Evolutionary conservation across 2,113 vertebrate species (phyloP).

Genomic region (Bujurquina vittata): DNA sequence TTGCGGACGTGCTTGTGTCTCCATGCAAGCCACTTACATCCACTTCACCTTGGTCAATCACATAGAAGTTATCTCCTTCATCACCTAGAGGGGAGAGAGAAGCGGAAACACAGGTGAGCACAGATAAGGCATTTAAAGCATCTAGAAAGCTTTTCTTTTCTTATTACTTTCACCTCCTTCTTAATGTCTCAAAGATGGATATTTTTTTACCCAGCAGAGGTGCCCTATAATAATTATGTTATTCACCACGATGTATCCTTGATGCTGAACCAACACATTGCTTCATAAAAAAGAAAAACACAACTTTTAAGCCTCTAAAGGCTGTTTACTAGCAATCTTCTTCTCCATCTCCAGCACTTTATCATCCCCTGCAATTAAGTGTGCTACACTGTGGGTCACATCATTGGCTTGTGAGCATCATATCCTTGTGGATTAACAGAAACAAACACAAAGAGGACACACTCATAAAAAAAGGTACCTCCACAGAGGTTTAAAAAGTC

Average conservation of each 20-base stretch:
- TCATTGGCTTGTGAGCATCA: not conserved
- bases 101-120: slow-evolving; percentile 13
- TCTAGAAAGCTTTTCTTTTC: slow-evolving; percentile 9
- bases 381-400: not conserved
- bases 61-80: slow-evolving; percentile 98
- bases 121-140: slow-evolving; percentile 19
- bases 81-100: slow-evolving; percentile 83
- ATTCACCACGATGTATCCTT: not conserved
- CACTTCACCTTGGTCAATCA: slow-evolving; percentile 97
- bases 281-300: not conserved
- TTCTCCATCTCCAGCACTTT: too few relatives aligned
- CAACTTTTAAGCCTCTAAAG: not conserved
- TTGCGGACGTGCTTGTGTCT: slow-evolving; percentile 16
- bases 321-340: not conserved
- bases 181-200: not conserved
- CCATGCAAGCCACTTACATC: slow-evolving; percentile 85
- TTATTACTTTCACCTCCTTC: not conserved
- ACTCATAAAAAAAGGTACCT: not conserved
- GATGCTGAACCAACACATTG: not conserved
- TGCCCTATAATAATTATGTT: not conserved
- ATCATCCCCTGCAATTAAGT: not conserved
- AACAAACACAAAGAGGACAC: not conserved
- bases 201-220: slow-evolving; percentile 33
- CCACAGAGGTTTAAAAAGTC: not conserved
- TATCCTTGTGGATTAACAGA: not conserved